Conservation (phyloP, 2,113 vertebrate species). For the Brachyhypopomus gauderio region DNA sequence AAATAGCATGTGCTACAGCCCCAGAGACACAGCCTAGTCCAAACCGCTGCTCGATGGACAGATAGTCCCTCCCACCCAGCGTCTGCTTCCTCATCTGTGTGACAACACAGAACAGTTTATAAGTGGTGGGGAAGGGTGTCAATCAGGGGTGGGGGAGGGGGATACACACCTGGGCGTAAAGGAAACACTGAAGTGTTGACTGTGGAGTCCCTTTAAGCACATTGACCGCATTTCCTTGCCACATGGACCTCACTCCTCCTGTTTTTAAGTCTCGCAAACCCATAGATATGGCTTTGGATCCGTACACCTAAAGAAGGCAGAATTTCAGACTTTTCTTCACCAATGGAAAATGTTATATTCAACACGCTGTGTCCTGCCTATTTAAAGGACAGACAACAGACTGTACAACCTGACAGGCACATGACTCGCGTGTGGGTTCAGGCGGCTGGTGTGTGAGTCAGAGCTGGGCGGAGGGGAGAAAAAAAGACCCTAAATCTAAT, state of each 20-base stretch:
- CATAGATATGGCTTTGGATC: constrained; percentile 68
- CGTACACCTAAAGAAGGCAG: constrained; percentile 63
- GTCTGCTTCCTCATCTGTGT: constrained; percentile 68
- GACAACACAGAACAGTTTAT: neutral
- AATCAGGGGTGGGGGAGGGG: neutral
- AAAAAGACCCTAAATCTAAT: too few species aligned
- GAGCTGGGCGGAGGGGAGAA: too few species aligned
- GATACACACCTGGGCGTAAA: constrained; percentile 70
- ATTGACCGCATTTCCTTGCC: constrained; percentile 75
- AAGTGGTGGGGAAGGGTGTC: neutral
- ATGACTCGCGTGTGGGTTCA: too few species aligned
- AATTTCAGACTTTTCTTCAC: neutral
- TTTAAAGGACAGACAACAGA: too few species aligned
- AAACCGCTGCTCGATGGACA: constrained; percentile 73
- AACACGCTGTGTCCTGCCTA: neutral
- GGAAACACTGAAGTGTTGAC: constrained; percentile 74
- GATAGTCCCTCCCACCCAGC: constrained; percentile 57
- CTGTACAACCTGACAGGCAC: too few species aligned
- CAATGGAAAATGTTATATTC: neutral
- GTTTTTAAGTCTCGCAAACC: constrained; percentile 64
- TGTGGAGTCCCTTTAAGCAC: constrained; percentile 76
- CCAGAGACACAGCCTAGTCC: constrained; percentile 74
- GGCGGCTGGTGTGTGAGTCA: too few species aligned
- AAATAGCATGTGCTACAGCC: constrained; percentile 70
- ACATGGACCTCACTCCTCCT: constrained; percentile 71